Conservation (phyloP, 2,797 vertebrate genomes). For the Hirundo rustica region DNA sequence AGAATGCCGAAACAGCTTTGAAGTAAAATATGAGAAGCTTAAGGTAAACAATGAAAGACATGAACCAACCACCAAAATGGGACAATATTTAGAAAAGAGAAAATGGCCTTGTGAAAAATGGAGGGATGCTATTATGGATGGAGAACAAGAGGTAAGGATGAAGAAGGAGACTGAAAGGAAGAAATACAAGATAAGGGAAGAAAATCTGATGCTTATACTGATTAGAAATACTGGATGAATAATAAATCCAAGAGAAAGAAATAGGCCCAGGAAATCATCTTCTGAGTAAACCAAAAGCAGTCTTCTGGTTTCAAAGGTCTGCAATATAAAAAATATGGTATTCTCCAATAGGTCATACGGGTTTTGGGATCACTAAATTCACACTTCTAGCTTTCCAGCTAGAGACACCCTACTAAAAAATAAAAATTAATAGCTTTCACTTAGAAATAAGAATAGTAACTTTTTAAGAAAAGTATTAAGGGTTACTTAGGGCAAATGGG, state of each 20-base stretch:
- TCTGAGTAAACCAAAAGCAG: not conserved
- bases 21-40: not conserved
- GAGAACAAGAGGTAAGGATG: not conserved
- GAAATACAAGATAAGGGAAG: not conserved
- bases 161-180: not conserved
- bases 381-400: not conserved
- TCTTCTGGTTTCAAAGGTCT: not conserved
- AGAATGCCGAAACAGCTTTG: not conserved
- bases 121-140: not conserved
- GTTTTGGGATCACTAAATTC: not conserved
- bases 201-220: not conserved
- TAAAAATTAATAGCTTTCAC: not conserved
- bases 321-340: not conserved
- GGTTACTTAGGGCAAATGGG: not conserved
- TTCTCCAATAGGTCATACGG: not conserved
- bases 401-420: not conserved
- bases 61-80: fast-evolving
- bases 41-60: not conserved
- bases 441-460: not conserved
- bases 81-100: not conserved
- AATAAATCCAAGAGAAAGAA: not conserved
- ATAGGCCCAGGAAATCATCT: not conserved
- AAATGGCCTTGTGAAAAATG: not conserved
- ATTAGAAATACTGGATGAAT: not conserved
- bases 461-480: not conserved